These are phyloP conservation scores for Trogon melanurus DNA, from an alignment of 2,113 vertebrate species.

Conservation along the genomic window DNA sequence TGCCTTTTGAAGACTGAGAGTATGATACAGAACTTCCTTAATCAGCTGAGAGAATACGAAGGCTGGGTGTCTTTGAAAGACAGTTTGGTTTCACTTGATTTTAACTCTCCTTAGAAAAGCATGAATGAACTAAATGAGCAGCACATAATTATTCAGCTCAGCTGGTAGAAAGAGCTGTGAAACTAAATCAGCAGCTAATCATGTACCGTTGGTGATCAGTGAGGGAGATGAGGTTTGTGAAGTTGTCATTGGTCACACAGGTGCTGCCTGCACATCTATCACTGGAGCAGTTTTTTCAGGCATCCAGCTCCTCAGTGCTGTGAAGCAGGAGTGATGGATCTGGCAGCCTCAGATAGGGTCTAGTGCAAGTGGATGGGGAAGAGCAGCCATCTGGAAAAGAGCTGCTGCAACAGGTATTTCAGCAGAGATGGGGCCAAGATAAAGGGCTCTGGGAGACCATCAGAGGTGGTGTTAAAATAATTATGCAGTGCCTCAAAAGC, in stretches of 20 bases:
- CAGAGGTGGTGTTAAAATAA: background rate
- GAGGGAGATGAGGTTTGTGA: background rate
- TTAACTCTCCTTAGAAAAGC: background rate
- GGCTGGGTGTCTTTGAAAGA: background rate
- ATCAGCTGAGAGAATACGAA: background rate
- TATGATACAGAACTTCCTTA: background rate
- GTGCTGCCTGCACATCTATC: background rate
- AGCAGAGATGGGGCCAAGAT: background rate
- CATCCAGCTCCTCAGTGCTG: background rate
- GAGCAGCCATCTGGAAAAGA: background rate
- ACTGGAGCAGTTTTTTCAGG: background rate
- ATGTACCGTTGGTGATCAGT: background rate
- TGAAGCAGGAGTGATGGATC: background rate
- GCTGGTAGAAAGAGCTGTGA: constrained; percentile 9
- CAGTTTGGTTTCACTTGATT: background rate
- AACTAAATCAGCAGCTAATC: background rate
- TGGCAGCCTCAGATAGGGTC: background rate
- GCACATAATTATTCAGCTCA: background rate
- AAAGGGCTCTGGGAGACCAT: background rate
- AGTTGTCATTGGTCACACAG: background rate
- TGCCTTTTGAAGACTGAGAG: constrained; percentile 39
- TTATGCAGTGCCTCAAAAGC: background rate
- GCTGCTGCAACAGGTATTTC: background rate
- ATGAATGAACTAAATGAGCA: background rate
- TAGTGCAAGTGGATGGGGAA: background rate